These are phyloP conservation scores for Cephus pygmeus DNA, from an alignment of 2,888 invertebrate species.

Conservation along the genomic window DNA sequence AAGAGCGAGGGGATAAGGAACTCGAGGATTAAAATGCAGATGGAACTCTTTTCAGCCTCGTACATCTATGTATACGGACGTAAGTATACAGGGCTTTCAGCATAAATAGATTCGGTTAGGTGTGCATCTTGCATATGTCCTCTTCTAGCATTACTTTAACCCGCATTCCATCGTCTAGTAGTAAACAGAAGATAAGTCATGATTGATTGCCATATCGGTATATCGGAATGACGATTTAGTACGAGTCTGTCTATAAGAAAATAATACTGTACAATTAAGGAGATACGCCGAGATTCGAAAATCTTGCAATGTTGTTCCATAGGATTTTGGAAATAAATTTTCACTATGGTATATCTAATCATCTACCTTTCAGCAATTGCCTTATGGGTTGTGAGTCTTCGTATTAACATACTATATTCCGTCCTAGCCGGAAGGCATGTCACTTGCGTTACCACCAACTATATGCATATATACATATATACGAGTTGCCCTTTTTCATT, in stretches of 20 bases:
- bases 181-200: neutral
- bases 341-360: neutral
- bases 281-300: neutral
- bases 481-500: no score
- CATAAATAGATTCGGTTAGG: neutral
- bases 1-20: neutral
- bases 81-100: neutral
- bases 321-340: neutral
- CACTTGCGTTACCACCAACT: neutral
- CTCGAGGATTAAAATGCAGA: neutral
- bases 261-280: neutral
- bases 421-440: neutral
- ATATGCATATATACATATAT: neutral
- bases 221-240: neutral
- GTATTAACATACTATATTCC: neutral
- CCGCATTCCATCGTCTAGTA: neutral
- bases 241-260: neutral
- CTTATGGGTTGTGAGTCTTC: neutral
- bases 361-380: neutral
- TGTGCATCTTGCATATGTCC: neutral
- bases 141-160: neutral
- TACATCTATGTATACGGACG: neutral
- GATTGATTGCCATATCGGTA: neutral
- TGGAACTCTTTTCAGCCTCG: neutral
- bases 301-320: neutral